Evolutionary conservation across 1,140 invertebrate species (phyloP), one percentile per base, ranked within the genome.

Genomic region (Zaprionus davidi): DNA sequence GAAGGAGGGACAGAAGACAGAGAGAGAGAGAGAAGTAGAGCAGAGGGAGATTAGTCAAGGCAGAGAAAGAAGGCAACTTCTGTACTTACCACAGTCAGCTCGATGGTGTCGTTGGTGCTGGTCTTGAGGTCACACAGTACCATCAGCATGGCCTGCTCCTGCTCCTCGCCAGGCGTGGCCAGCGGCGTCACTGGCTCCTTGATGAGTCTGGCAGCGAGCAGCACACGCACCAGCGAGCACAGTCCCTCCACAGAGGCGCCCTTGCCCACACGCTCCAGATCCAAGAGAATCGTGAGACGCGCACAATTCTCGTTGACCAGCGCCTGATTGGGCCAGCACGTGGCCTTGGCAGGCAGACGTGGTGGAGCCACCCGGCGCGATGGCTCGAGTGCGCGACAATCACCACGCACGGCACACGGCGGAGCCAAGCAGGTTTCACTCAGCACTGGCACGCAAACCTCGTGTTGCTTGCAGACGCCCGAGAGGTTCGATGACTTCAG

Each of bases 81-180:
- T 13, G 12, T n/a, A 94, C 95, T 95, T 92, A 97, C 96, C 94
- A 98, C 94, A 15, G 97, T 97, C n/a, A 98, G 95, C 93, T 98
- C 97, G 51, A 98, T 94, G 3, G 96, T 96, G 83, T 98, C 96
- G 81, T 97, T 96, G 58, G 96, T 96, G 22, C 95, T 95, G 1
- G 94, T 94, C 76, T 97, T 96, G 7, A 98, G 93, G 87, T 97
- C 97, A 90, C 97, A 98, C 0, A 97, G 94, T 7, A 98, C 92
- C 17, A 97, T 95, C 5, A 97, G 93, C 36, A 94, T 92, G 31
- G 95, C 95, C 64, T 93, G 90, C 26, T 85, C 82, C 59, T 69
- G 74, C 0, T 24, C 57, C 17, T 41, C 6, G 0, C 59, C 26
- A 12, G 58, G 31, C 24, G 44, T n/a, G 9, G 26, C 7, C 41